Conservation (phyloP, 1,140 invertebrate genomes). For the Drosophila nigrodunni region DNA sequence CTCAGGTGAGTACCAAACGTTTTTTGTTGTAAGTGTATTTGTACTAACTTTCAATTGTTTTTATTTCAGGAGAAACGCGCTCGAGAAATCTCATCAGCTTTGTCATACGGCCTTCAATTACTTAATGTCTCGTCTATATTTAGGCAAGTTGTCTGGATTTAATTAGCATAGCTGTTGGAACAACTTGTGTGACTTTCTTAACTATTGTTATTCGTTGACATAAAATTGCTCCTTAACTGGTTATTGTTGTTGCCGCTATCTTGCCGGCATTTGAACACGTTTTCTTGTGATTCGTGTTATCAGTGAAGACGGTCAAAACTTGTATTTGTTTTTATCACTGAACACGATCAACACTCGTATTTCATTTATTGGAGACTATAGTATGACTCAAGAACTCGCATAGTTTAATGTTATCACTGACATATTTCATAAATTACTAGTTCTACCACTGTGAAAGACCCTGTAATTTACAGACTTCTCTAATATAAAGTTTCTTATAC, state of each 20-base stretch:
- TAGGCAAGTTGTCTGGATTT: slow-evolving; percentile 56
- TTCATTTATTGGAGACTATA: slow-evolving; percentile 30
- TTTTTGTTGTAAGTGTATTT: background rate
- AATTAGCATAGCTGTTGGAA: slow-evolving; percentile 52
- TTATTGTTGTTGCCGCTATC: slow-evolving; percentile 46
- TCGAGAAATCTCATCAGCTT: slow-evolving; percentile 86
- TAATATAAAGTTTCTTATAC: background rate
- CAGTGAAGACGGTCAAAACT: slow-evolving; percentile 13
- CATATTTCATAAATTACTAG: slow-evolving; percentile 23
- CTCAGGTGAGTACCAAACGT: slow-evolving; percentile 85
- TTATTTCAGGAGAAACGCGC: slow-evolving; percentile 86
- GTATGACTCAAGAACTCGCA: slow-evolving; percentile 5
- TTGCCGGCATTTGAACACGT: slow-evolving; percentile 35
- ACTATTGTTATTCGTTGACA: background rate
- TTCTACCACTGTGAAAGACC: background rate
- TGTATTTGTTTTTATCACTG: slow-evolving; percentile 50
- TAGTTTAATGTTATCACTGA: background rate
- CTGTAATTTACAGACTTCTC: too few relatives aligned
- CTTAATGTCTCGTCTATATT: slow-evolving; percentile 86
- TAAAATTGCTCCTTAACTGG: slow-evolving; percentile 29
- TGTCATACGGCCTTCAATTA: slow-evolving; percentile 88
- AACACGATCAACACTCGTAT: background rate
- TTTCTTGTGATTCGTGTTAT: slow-evolving; percentile 50
- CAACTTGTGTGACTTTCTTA: slow-evolving; percentile 38
- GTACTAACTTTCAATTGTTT: slow-evolving; percentile 1